Evolutionary conservation across 2,113 vertebrate species (phyloP).

Genomic region (Microtus pennsylvanicus): DNA sequence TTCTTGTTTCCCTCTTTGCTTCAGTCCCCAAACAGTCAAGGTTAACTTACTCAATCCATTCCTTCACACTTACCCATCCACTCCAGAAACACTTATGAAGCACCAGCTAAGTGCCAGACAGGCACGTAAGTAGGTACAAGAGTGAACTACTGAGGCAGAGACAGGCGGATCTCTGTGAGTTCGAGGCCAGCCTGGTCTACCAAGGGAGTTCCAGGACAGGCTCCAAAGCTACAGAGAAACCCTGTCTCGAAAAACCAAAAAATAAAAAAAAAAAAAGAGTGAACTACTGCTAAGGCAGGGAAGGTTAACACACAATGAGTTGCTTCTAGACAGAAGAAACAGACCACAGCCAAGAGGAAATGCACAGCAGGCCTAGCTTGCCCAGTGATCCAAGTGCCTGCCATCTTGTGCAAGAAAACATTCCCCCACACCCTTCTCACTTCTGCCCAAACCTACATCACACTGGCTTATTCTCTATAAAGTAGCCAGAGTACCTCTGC

Average conservation of each 20-base stretch:
- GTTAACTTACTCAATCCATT: not conserved
- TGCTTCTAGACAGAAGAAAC: not conserved
- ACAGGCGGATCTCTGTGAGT: no score
- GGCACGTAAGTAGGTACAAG: accelerated
- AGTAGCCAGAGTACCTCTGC: not conserved
- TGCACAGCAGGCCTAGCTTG: accelerated
- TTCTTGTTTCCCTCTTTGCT: not conserved
- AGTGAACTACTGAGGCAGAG: not conserved
- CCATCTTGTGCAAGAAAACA: not conserved
- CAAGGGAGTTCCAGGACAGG: no score
- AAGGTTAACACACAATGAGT: not conserved
- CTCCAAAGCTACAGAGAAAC: no score
- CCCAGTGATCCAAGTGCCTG: not conserved
- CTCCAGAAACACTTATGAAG: not conserved
- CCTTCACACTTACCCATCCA: not conserved
- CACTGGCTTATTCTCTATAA: accelerated
- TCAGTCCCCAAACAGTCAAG: accelerated
- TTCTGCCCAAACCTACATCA: not conserved
- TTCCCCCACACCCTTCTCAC: accelerated
- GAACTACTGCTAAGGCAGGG: not conserved
- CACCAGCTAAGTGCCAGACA: not conserved
- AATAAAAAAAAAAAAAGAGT: no score
- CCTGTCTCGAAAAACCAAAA: no score
- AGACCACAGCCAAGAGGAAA: not conserved
- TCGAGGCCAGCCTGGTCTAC: no score